Evolutionary conservation across 2,888 invertebrate genomes (phyloP).

Genomic region (Saturnia pavonia): DNA sequence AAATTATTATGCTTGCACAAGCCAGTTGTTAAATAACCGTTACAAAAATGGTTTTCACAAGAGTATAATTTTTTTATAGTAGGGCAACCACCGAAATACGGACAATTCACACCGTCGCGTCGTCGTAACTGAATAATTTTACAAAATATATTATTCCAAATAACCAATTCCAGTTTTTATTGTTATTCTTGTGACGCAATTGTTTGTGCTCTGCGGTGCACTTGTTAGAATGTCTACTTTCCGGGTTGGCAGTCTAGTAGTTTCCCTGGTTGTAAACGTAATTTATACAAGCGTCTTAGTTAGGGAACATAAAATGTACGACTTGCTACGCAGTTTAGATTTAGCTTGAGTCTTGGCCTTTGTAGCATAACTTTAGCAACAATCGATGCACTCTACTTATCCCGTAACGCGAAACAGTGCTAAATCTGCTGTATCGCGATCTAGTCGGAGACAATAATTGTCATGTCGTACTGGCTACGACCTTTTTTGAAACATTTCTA

Average conservation of each 20-base stretch:
- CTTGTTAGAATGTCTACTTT: neutral
- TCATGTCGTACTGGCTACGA: too few relatives aligned
- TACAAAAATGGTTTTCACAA: slow-evolving; percentile 14
- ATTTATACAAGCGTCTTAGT: neutral
- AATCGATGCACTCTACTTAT: too few relatives aligned
- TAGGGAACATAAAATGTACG: neutral
- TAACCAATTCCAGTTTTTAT: neutral
- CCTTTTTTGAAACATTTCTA: too few relatives aligned
- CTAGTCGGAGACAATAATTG: too few relatives aligned
- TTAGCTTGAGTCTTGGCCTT: too few relatives aligned
- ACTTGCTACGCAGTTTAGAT: too few relatives aligned
- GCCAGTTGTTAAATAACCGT: slow-evolving; percentile 13
- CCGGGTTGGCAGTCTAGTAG: neutral
- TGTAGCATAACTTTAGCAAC: too few relatives aligned
- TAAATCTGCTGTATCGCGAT: too few relatives aligned
- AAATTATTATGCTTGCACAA: slow-evolving; percentile 11
- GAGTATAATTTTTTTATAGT: slow-evolving; percentile 12
- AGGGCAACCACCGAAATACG: slow-evolving; percentile 9
- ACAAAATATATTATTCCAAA: neutral
- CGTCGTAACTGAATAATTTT: neutral
- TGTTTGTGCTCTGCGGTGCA: neutral
- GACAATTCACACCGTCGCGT: neutral
- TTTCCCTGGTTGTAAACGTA: neutral
- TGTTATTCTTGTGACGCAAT: neutral
- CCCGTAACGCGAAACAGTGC: too few relatives aligned